Conservation (phyloP, 2,797 vertebrate species). For the Oceanodroma leucorhoa region DNA sequence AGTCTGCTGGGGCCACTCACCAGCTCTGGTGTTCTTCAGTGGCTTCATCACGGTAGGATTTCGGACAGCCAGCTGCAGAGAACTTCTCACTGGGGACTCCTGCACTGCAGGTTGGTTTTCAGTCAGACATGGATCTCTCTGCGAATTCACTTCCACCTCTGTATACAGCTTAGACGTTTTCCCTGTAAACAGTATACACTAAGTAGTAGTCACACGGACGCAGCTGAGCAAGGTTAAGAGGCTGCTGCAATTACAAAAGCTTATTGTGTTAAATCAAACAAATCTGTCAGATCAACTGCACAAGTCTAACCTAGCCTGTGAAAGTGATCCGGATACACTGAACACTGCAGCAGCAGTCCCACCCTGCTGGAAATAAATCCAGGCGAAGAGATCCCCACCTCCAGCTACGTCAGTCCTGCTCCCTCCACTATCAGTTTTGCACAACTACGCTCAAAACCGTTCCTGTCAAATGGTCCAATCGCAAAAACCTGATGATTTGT, state of each 20-base stretch:
- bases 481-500: rapidly evolving
- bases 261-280: rapidly evolving
- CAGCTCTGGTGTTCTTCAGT: not conserved
- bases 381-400: no score
- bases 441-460: rapidly evolving
- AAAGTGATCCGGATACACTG: rapidly evolving
- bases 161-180: not conserved
- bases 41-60: not conserved
- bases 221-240: not conserved
- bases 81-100: not conserved
- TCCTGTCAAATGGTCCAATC: rapidly evolving
- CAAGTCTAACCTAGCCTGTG: rapidly evolving
- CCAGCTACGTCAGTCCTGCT: not conserved
- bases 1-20: not conserved
- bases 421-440: not conserved
- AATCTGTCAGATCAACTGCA: not conserved
- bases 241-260: not conserved
- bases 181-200: not conserved
- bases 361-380: not conserved
- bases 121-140: not conserved
- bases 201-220: rapidly evolving
- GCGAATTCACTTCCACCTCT: slow-evolving; percentile 5
- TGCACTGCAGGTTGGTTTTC: not conserved
- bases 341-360: not conserved
- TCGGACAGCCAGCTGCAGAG: not conserved